These are phyloP conservation scores for Smittia sp. DNA, from an alignment of 2,888 invertebrate genomes.

Conservation along the genomic window DNA sequence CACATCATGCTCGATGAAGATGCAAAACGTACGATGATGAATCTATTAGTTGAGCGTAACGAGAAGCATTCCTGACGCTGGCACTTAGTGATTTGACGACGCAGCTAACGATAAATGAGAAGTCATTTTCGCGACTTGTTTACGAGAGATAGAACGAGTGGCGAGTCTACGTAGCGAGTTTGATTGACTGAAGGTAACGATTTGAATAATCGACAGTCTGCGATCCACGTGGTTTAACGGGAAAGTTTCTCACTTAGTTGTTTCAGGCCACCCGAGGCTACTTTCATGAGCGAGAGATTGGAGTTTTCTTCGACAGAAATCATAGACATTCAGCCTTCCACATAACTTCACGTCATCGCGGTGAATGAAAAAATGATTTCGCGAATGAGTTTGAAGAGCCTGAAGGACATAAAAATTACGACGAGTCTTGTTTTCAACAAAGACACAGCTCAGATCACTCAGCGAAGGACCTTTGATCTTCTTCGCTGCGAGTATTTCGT, in stretches of 20 bases:
- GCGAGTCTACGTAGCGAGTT: background rate
- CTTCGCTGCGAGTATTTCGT: background rate
- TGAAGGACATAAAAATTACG: too few relatives aligned
- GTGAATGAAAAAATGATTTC: too few relatives aligned
- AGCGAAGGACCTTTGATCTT: constrained; percentile 4
- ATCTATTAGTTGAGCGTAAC: background rate
- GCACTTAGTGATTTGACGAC: background rate
- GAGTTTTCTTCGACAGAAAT: too few relatives aligned
- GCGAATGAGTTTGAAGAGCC: too few relatives aligned
- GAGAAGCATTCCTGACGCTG: background rate
- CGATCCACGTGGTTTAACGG: background rate
- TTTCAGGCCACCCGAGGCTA: background rate
- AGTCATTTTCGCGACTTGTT: background rate
- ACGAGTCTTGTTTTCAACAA: too few relatives aligned
- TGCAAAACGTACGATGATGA: background rate
- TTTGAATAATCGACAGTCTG: background rate
- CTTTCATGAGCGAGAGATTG: background rate
- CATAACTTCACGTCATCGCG: too few relatives aligned
- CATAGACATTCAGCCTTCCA: too few relatives aligned
- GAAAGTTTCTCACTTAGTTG: background rate
- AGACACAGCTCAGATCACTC: too few relatives aligned
- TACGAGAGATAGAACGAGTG: background rate
- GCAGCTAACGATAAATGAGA: background rate
- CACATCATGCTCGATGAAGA: too few relatives aligned
- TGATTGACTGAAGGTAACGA: constrained; percentile 1